These are phyloP conservation scores for Calameuta filiformis DNA, from an alignment of 2,888 invertebrate species.

Conservation along the genomic window DNA sequence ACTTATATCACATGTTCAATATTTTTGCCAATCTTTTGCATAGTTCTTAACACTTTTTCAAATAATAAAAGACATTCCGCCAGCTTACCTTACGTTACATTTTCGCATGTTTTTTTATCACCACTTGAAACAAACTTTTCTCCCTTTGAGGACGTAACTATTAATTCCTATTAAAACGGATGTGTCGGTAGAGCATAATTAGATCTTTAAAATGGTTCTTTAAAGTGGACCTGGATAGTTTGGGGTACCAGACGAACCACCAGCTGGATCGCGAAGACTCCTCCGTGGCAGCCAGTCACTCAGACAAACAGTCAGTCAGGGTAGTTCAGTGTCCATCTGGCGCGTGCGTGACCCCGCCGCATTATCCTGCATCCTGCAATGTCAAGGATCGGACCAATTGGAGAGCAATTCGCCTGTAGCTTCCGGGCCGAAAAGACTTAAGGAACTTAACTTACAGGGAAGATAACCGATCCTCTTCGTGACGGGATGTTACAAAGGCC, in stretches of 20 bases:
- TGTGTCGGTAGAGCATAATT: neutral
- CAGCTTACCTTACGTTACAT: too few relatives aligned
- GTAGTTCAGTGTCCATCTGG: constrained; percentile 53
- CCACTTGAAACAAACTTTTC: too few relatives aligned
- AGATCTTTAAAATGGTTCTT: neutral
- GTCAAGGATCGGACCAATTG: constrained; percentile 10
- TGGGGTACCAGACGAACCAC: neutral
- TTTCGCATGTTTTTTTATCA: too few relatives aligned
- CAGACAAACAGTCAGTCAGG: neutral
- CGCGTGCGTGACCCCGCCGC: constrained; percentile 63
- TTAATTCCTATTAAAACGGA: neutral
- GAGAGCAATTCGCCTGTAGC: neutral
- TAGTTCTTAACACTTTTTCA: too few relatives aligned
- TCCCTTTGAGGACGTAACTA: too few relatives aligned
- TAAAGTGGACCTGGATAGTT: neutral
- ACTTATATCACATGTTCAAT: too few relatives aligned
- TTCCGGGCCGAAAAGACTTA: constrained; percentile 24
- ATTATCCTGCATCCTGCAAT: constrained; percentile 49
- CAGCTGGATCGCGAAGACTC: constrained; percentile 5
- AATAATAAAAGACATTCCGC: too few relatives aligned
- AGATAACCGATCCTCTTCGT: neutral
- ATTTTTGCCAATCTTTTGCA: too few relatives aligned
- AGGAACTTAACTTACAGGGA: neutral
- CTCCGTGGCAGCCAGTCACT: constrained; percentile 33
- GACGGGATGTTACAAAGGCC: neutral